Base-by-base conservation (phyloP, 2,113 vertebrate genomes). In the Tympanuchus pallidicinctus region DNA sequence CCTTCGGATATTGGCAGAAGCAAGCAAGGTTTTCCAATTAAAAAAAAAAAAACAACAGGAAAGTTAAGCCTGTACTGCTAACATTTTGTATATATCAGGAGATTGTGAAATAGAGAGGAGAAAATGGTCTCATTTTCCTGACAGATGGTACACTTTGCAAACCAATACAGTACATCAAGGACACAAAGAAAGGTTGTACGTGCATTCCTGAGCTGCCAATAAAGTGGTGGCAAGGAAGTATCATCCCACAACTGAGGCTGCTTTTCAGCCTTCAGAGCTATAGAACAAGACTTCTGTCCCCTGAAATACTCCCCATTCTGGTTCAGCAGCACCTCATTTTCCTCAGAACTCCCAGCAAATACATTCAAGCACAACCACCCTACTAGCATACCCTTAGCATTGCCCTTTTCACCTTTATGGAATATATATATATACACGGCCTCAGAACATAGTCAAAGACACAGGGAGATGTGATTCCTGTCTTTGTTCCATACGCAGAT, bases 121-220 rank as follows among this genome's bases (percentile, higher is more conserved):
- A 88, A 96, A 94, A 90, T 17, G 28, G 65, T 64, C 86, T 83
- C 34, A 36, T 92, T 89, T 90, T 64, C 42, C 82, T 81, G 38
- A 88, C 86, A 95, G 92, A 95, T 75, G 86, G 82, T 81, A 43
- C 79, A 40, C 69, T 83, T 75, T 74, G 32, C 86, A 90, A 91
- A 90, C 69, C 85, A 76, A 82, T 64, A 36, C 63, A 66, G 86
- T 34, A 73, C 40, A 8, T 25, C 2, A 59, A 74, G 65, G 77
- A 86, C 61, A 86, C 77, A 45, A 6, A 72, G 69, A 77, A 92
- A 83, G 77, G 70, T 45, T 91, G 57, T 14, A 86, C 38, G 7
- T 32, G 18, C 25, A 54, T 64, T 85, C 75, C 67, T 6, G 27
- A 90, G 54, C n/a, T 90, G 36, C 21, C 50, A 30, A 4, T 3